Percentiles rank a stretch among this genome's conserved stretches.
Evolutionary conservation across 2,113 vertebrate genomes (phyloP).

Genomic region (Brachyhypopomus occidentalis): DNA sequence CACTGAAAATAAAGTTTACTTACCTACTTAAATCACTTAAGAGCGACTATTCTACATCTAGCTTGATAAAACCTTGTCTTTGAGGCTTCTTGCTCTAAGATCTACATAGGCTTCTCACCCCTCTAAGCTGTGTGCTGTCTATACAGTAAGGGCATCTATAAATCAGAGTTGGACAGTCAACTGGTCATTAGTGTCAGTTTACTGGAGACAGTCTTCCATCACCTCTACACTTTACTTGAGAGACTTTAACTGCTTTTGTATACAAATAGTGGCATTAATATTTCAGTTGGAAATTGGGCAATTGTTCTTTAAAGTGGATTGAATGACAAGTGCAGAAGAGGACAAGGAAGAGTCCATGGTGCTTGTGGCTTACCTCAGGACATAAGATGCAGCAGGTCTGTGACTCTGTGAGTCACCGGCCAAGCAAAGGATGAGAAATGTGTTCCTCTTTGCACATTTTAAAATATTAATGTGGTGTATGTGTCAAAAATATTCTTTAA

Average conservation of each 20-base stretch:
- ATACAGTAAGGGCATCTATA: not conserved
- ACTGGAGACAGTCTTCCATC: not conserved
- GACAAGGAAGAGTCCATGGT: not conserved
- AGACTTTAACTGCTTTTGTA: not conserved
- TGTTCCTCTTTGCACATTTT: conserved; percentile 5
- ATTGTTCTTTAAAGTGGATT: conserved; percentile 27
- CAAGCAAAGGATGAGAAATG: not conserved
- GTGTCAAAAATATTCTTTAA: conserved; percentile 34
- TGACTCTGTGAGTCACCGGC: not conserved
- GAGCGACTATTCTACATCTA: no score
- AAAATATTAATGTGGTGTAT: conserved; percentile 22
- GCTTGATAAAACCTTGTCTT: no score
- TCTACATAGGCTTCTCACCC: no score
- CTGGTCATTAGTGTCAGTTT: conserved; percentile 9
- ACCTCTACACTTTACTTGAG: not conserved
- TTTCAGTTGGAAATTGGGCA: conserved; percentile 43
- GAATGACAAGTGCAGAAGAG: conserved; percentile 34
- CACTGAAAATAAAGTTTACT: no score
- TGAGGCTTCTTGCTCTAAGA: no score
- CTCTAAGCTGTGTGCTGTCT: no score
- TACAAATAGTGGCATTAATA: conserved; percentile 35
- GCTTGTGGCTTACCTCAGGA: not conserved
- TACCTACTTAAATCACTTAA: no score
- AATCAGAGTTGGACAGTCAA: not conserved
- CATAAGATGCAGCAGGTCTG: not conserved